Percentiles rank a stretch among this genome's conserved stretches.
Conservation (phyloP, 2,113 vertebrate genomes). For the Corythornis madagascariensis region DNA sequence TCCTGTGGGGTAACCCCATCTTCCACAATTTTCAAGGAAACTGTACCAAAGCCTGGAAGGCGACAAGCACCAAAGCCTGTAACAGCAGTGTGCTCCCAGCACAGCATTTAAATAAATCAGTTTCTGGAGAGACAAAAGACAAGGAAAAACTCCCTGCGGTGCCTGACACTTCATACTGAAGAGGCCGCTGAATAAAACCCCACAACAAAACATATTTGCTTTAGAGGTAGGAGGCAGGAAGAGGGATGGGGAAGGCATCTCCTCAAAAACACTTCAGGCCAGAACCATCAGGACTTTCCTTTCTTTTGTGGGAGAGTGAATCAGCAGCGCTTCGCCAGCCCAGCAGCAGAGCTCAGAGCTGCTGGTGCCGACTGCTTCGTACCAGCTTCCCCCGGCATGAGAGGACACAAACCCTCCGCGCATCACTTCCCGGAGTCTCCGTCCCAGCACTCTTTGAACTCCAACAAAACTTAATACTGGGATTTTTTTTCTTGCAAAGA, state of each 20-base stretch:
- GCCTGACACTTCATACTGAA: slow-evolving; percentile 24
- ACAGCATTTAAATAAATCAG: slow-evolving; percentile 58
- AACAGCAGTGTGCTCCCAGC: background rate
- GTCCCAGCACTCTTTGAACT: background rate
- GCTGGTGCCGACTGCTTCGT: background rate
- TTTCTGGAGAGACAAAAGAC: slow-evolving; percentile 52
- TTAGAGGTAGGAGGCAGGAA: slow-evolving; percentile 16
- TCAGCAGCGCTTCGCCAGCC: background rate
- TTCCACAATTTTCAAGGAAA: background rate
- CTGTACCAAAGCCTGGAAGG: background rate
- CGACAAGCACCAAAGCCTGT: background rate
- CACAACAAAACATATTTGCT: slow-evolving; percentile 24
- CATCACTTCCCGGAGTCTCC: background rate
- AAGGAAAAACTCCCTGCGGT: slow-evolving; percentile 32
- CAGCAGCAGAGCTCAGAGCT: background rate
- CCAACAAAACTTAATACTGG: background rate
- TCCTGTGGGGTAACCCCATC: background rate
- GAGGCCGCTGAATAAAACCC: background rate
- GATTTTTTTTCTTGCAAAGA: background rate
- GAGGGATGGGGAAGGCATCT: background rate
- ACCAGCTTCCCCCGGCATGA: background rate
- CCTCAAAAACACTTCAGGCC: slow-evolving; percentile 19
- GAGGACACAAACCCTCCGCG: background rate
- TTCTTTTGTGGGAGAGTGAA: background rate
- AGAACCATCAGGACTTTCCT: slow-evolving; percentile 21